Conservation (phyloP, 2,113 vertebrate species). For the Chiloscyllium plagiosum region DNA sequence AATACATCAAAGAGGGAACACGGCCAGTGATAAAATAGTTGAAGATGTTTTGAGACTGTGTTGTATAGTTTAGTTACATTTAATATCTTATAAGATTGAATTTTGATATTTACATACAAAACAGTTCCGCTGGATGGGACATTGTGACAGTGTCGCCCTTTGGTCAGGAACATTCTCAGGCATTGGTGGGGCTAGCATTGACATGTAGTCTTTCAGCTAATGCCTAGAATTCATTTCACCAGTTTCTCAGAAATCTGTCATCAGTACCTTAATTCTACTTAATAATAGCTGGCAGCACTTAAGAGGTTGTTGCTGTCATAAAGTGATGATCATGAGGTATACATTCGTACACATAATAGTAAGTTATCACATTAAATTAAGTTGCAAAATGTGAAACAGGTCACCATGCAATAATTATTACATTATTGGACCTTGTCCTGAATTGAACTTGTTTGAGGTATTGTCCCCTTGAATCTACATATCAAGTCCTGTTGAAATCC, state of each 20-base stretch:
- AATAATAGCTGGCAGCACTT: background rate
- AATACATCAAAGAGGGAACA: background rate
- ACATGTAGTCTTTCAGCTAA: background rate
- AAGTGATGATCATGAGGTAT: background rate
- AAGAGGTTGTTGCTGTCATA: background rate
- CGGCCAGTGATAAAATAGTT: background rate
- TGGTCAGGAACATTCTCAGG: background rate
- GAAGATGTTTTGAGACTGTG: too few species aligned
- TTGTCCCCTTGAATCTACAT: background rate
- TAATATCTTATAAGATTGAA: background rate
- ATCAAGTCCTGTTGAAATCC: conserved; percentile 1
- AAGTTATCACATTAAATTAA: conserved; percentile 13
- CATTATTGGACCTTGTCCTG: background rate
- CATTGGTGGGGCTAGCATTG: background rate
- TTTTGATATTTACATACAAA: background rate
- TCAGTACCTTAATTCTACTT: too few species aligned
- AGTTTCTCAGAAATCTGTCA: background rate
- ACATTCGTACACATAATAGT: background rate
- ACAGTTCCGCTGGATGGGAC: background rate
- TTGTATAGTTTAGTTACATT: background rate
- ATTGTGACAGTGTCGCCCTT: background rate
- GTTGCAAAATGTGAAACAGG: conserved; percentile 17
- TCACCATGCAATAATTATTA: conserved; percentile 32
- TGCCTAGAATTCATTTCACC: background rate
- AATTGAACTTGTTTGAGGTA: conserved; percentile 1